Evolutionary conservation across 2,113 vertebrate genomes (phyloP).

Genomic region (Corvus cornix): DNA sequence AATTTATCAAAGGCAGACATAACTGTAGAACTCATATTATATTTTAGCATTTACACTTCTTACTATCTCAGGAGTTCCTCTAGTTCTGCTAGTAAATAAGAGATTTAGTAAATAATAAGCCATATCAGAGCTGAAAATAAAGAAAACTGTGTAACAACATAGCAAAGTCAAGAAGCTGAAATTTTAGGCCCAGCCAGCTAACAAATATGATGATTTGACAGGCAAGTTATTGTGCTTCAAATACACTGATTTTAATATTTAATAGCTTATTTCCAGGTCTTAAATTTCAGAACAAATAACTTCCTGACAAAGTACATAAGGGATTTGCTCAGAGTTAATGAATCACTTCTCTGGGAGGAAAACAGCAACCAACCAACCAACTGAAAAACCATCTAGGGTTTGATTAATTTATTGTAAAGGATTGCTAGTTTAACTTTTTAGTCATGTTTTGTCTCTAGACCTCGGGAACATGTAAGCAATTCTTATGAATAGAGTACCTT

Average conservation of each 20-base stretch:
- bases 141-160: not conserved
- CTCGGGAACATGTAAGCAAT: not conserved
- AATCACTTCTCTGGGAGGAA: not conserved
- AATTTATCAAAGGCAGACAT: not conserved
- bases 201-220: not conserved
- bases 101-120: not conserved
- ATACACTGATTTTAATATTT: not conserved
- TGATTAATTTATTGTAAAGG: not conserved
- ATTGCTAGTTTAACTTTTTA: not conserved
- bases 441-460: not conserved
- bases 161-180: not conserved
- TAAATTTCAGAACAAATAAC: not conserved
- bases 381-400: not conserved
- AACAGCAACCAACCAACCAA: not conserved
- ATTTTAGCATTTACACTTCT: not conserved
- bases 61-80: not conserved
- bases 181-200: not conserved
- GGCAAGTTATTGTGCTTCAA: not conserved
- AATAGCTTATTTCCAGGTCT: not conserved
- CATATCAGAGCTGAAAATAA: not conserved
- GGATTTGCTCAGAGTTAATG: not conserved
- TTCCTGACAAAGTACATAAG: not conserved
- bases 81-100: not conserved
- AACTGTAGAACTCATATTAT: not conserved
- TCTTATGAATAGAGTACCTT: not conserved